Evolutionary conservation across 2,113 vertebrate species (phyloP).

Genomic region (Paramisgurnus dabryanus): DNA sequence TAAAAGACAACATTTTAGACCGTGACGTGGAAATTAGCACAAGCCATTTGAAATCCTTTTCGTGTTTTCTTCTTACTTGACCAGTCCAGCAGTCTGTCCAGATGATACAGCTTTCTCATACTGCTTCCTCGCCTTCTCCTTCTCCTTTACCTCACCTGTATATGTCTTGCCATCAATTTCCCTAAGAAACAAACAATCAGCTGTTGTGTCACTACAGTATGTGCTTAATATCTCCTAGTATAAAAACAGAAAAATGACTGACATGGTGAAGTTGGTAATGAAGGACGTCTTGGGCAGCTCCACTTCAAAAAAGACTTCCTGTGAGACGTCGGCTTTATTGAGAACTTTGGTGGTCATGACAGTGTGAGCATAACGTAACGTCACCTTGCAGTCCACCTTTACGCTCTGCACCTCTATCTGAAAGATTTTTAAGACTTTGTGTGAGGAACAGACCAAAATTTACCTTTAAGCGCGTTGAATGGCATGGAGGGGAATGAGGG

Average conservation of each 20-base stretch:
- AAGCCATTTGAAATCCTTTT: no score
- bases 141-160: conserved; percentile 87
- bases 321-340: conserved; percentile 79
- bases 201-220: no score
- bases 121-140: conserved; percentile 84
- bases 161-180: conserved; percentile 81
- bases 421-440: neutral
- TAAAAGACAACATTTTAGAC: neutral
- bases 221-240: no score
- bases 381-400: conserved; percentile 84
- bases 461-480: no score
- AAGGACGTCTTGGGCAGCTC: conserved; percentile 93
- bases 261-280: conserved; percentile 97
- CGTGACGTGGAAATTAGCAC: no score
- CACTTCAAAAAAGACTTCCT: conserved; percentile 87
- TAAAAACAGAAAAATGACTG: conserved; percentile 52
- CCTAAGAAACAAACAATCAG: conserved; percentile 67
- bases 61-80: conserved; percentile 76
- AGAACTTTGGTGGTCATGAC: conserved; percentile 86
- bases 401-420: conserved; percentile 73
- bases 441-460: no score
- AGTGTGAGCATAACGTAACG: conserved; percentile 86
- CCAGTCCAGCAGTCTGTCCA: conserved; percentile 88
- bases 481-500: no score
- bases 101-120: conserved; percentile 85